Base-by-base conservation (phyloP, 1,140 invertebrate species). In the Hylaeus volcanicus region DNA sequence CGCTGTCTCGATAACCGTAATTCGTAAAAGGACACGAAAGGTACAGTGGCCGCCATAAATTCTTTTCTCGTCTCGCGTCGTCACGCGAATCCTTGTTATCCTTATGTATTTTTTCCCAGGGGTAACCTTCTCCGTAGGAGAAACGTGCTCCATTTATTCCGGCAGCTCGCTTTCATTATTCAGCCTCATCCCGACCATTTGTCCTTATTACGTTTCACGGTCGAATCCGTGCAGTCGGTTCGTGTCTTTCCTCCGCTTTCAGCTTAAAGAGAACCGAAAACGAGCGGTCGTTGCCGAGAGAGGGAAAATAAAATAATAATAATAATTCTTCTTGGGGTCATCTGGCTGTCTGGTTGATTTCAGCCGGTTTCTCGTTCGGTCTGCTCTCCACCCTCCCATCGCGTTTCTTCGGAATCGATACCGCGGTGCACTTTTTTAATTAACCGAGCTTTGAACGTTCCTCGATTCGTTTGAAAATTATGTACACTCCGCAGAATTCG, bases 201-300 rank as follows among this genome's bases (percentile, higher is more conserved):
- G 74, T 81, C 41, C 74, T 81, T 77, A 63, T 81, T 81, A 81
- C 56, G 74, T 63, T 69, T 26, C 74, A 45, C 12, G 3, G n/a
- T 12, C 9, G 55, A 15, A 75, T 3, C 26, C 1, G 12, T 73
- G n/a, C 55, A 14, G 58, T 1, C 51, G 11, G 53, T 11, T 14
- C n/a, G 12, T 53, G 8, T 77, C 51, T 41, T 64, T 37, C n/a
- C 12, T 55, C 15, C 12, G 51, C 4, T 56, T 41, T 55, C 51
- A 14, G 11, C 14, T 61, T 37, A 68, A 77, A 78, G 55, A 6
- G 14, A 51, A 61, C 5, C 51, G n/a, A 48, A 56, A 55, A 74
- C 48, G 56, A 15, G 37, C 9, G 0, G 3, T 1, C 43, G 15
- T 2, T 12, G 39, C 51, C 0, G 4, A 51, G 2, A 11, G 51